Conservation (phyloP, 2,888 invertebrate genomes). For the Hirtodrosophila duncani region DNA sequence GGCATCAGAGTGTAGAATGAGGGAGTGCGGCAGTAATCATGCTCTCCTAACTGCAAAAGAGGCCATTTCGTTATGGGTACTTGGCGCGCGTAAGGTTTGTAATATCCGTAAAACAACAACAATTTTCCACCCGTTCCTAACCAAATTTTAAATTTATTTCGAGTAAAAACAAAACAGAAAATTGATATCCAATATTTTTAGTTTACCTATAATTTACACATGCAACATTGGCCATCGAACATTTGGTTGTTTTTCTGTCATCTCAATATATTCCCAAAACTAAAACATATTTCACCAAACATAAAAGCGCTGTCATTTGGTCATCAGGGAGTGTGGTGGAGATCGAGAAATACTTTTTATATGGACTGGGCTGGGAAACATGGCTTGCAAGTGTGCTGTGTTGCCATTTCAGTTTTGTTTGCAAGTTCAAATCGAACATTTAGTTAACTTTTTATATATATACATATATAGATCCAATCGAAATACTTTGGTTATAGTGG, state of each 20-base stretch:
- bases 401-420: slow-evolving; percentile 4
- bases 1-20: slow-evolving; percentile 78
- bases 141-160: slow-evolving; percentile 28
- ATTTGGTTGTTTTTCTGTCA: slow-evolving; percentile 33
- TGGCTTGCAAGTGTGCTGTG: slow-evolving; percentile 34
- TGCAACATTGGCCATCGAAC: slow-evolving; percentile 36
- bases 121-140: slow-evolving; percentile 18
- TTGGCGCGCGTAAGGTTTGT: slow-evolving; percentile 93
- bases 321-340: slow-evolving; percentile 9
- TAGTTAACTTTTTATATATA: slow-evolving; percentile 2
- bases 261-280: slow-evolving; percentile 5
- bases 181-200: slow-evolving; percentile 13
- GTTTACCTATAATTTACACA: slow-evolving; percentile 31
- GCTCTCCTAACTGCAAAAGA: slow-evolving; percentile 94
- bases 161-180: slow-evolving; percentile 14
- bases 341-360: not conserved
- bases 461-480: not conserved
- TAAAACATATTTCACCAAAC: slow-evolving; percentile 15
- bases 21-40: slow-evolving; percentile 82
- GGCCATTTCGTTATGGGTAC: slow-evolving; percentile 95
- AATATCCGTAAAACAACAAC: slow-evolving; percentile 53
- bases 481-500: slow-evolving; percentile 22
- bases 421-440: slow-evolving; percentile 9
- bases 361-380: slow-evolving; percentile 1
- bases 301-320: slow-evolving; percentile 40